Conservation (phyloP, 2,888 invertebrate species). For the Heliconius sara region DNA sequence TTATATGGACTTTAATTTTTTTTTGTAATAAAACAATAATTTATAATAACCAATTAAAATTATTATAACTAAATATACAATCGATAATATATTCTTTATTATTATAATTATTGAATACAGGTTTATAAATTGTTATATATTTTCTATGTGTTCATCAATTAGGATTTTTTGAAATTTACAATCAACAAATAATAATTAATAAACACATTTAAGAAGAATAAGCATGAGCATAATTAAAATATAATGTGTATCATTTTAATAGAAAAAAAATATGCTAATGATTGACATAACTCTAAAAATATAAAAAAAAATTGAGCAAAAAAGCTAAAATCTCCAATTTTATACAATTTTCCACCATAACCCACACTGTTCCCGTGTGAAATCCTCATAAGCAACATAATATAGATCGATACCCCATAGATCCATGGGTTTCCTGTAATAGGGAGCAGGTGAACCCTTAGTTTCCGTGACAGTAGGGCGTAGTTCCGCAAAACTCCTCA, state of each 20-base stretch:
- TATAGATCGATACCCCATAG: slow-evolving; percentile 34
- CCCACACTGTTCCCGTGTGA: slow-evolving; percentile 21
- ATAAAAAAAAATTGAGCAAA: background rate
- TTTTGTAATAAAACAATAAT: background rate
- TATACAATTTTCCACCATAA: background rate
- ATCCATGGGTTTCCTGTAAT: slow-evolving; percentile 47
- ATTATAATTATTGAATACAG: too few relatives aligned
- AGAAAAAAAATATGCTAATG: too few relatives aligned
- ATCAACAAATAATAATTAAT: too few relatives aligned
- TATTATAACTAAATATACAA: too few relatives aligned
- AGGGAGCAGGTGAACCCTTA: slow-evolving; percentile 62
- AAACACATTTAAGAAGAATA: too few relatives aligned
- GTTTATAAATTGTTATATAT: too few relatives aligned
- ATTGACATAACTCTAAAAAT: too few relatives aligned
- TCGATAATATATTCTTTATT: too few relatives aligned
- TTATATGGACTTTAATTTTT: background rate
- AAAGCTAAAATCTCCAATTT: background rate
- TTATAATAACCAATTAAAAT: background rate
- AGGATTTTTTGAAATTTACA: background rate
- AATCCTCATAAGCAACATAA: slow-evolving; percentile 1
- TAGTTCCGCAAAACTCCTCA: slow-evolving; percentile 48
- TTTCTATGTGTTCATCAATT: too few relatives aligned
- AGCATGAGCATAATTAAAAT: background rate
- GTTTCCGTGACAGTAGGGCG: slow-evolving; percentile 49
- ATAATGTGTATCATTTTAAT: too few relatives aligned